Evolutionary conservation across 2,888 invertebrate species (phyloP), one percentile per base, ranked within the genome.

Genomic region (Scaptomyza tumidula): DNA sequence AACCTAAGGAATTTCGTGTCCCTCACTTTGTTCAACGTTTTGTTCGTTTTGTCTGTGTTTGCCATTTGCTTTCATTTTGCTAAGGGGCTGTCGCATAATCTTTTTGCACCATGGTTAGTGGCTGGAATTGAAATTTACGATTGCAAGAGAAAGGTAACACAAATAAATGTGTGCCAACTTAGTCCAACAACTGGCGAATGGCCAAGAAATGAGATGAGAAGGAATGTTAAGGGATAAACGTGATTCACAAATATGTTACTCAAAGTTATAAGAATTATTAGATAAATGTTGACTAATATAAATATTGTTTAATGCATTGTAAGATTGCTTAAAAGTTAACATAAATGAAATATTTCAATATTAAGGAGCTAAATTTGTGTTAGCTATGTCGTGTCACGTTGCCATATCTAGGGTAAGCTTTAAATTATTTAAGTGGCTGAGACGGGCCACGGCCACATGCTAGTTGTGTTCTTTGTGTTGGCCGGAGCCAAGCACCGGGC

Each of bases 101-200:
- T 85, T 71, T 64, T 74, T 69, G 75, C 72, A 66, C 62, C 66
- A 67, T 59, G 78, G 84, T 88, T 88, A 85, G 84, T 85, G 84
- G 66, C 87, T 71, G 66, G 63, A 88, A 85, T 85, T 86, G 87
- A 80, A 85, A 85, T 85, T 88, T 88, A 88, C 88, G 88, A 86
- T 80, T 73, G 72, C 70, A 65, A 48, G 62, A 52, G 68, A 83
- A 83, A 77, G 71, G 73, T 88, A 86, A 84, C 71, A 63, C 70
- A 83, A 82, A 84, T 78, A 83, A 86, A 84, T 86, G 84, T 82
- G 66, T 69, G 77, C 59, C 77, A 85, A 70, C 69, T 67, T 66
- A 59, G 72, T 55, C 60, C 66, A 66, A 45, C 60, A 44, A 71
- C 62, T 69, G 69, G 69, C 52, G 16, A n/a, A n/a, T 41, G 44